Evolutionary conservation across 2,888 invertebrate species (phyloP).

Genomic region (Tortricodes alternella): DNA sequence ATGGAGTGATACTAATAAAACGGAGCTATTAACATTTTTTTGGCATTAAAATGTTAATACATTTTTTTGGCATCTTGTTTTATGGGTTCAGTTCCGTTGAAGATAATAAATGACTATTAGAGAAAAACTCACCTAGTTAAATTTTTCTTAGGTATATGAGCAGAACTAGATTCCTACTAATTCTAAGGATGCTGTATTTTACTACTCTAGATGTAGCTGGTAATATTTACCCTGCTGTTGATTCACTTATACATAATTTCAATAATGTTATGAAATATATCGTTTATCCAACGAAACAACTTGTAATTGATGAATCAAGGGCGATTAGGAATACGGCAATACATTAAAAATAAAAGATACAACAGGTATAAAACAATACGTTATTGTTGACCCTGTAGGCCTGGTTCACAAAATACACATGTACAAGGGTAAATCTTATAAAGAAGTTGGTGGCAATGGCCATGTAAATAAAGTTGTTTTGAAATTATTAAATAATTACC

Average conservation of each 20-base stretch:
- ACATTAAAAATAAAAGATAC: not conserved
- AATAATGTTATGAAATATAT: not conserved
- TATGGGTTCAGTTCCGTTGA: no score
- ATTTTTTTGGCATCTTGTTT: no score
- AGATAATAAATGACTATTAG: not conserved
- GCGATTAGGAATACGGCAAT: not conserved
- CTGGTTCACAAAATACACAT: no score
- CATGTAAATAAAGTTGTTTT: no score
- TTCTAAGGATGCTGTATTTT: constrained; percentile 2
- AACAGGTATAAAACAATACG: not conserved
- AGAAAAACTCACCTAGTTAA: constrained; percentile 1
- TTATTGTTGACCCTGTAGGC: no score
- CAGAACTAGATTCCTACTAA: not conserved
- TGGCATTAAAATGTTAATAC: no score
- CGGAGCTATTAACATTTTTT: no score
- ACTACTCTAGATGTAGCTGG: constrained; percentile 4
- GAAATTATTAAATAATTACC: no score
- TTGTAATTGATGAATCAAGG: not conserved
- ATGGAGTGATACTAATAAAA: constrained; percentile 1
- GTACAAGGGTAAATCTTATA: no score
- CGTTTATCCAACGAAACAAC: not conserved
- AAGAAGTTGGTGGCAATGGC: no score
- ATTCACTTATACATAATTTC: constrained; percentile 1
- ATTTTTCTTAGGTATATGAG: constrained; percentile 1
- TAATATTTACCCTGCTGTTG: constrained; percentile 2